Base-by-base conservation (phyloP, 2,797 vertebrate species). In the Enteromius viviparus region DNA sequence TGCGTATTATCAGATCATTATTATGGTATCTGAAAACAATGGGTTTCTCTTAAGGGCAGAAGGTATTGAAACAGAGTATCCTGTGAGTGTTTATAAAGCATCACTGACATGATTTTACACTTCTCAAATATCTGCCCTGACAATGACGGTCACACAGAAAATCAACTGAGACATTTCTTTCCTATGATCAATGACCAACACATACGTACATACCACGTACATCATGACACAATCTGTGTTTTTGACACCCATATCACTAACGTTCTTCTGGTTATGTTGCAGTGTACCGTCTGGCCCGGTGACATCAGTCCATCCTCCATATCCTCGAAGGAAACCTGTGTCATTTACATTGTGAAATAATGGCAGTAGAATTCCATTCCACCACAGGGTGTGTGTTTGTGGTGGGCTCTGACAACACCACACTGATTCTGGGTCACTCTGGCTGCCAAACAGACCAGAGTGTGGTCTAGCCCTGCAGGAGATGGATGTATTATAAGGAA, bases 281-380 rank as follows among this genome's bases (percentile, higher is more conserved):
- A 51, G 10, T 58, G 2, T 45, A 62, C 4, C 10, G 37, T 70
- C 40, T 34, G 32, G 4, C 19, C 19, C 19, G 37, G 53, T 71
- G 47, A 72, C 14, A 34, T 79, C 58, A 26, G 72, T 78, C 45
- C 42, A 60, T 40, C 77, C 69, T 68, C 45, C 68, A 66, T 77
- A 68, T 68, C 45, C 78, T 40, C 77, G 76, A 64, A 29, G 81
- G 40, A 90, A 86, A 84, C 86, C 80, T 62, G 74, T 87, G 87
- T 91, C 90, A 87, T 88, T 90, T 91, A 88, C 85, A 90, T 90
- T 89, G 89, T 83, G 78, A 81, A 84, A 79, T 83, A 86, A 84
- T 15, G 85, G 80, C 40, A 60, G 75, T 85, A 78, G 85, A 72
- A 64, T 85, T 87, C 87, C 89, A 2, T 87, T 51, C 84, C 88